Base-by-base conservation (phyloP, 37 sponge, comb jelly and placozoan genomes). In the Dysidea cf. avara region DNA sequence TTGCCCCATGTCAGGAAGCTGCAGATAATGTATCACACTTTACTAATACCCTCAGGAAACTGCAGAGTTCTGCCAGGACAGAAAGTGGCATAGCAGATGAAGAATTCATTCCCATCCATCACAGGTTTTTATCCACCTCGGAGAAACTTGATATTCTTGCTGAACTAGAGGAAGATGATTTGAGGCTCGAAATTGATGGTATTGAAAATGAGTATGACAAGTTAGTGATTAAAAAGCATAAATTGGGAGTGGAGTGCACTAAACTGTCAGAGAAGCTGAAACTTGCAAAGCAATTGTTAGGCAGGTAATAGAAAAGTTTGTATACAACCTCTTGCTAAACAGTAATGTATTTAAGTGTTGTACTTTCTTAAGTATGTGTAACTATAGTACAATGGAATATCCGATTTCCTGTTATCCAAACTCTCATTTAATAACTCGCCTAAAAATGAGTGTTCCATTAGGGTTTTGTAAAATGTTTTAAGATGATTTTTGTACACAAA, bases 141-240 rank as follows among this genome's bases (percentile, higher is more conserved):
- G 65, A 33, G 16, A 40, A 64, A n/a, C 40, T 39, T 9, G 36
- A 64, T 39, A 40, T 39, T 29, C 36, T 38, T 22, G 61, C 56
- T 5, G 26, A 30, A 17, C 72, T 48, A 9, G 43, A 30, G 61
- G 50, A 62, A 12, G 13, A 56, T 7, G 18, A 24, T 20, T 25
- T 76, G 39, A 39, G 65, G 34, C 18, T 21, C 17, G 77, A 82
- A 53, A 57, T 89, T 25, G 61, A 69, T 2, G 71, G 56, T 34
- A 56, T 89, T 1, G 53, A 89, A 76, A 56, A 48, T 32, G 34
- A 79, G 64, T 86, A 82, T 68, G 89, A 94, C 37, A 56, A 57
- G 46, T 73, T 78, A n/a, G 87, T 81, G 7, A 61, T 94, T 25
- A 79, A 88, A 80, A 94, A 88, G 63, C 81, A 86, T 59, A 76